Evolutionary conservation across 2,797 vertebrate genomes (phyloP), one percentile per base, ranked within the genome.

Genomic region (Syngnathus rostellatus): DNA sequence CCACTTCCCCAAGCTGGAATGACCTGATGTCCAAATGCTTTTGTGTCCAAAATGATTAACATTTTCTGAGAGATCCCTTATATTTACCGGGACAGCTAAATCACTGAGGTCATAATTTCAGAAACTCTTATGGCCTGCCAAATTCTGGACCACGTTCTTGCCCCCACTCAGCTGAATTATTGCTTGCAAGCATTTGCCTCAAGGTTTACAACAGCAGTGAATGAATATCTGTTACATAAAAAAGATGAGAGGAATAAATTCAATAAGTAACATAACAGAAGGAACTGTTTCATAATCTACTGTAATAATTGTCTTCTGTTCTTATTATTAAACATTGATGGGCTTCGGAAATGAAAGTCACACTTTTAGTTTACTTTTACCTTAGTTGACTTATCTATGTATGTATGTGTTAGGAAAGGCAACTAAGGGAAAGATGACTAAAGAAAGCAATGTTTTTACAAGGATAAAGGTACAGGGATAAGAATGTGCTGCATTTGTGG

Each of bases 51-150:
- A 43, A 58, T 58, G 55, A 58, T 54, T 11, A 60, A 41, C 17
- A 9, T 58, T 65, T 75, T 72, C 43, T 68, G 69, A 63, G 66
- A 64, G 77, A 67, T 77, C 68, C 37, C 43, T 43, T 5, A 68
- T 41, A 55, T 61, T 45, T 43, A 68, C 25, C 64, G 61, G 70
- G 75, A 70, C 64, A 50, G 73, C 66, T 45, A 75, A 76, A 80
- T 82, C 75, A 81, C 31, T 16, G 6, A 58, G 83, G 61, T 66
- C 66, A 79, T 86, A 80, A 83, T 81, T 83, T 81, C 80, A 79
- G 79, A 74, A 75, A 65, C 72, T 75, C 50, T 61, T 51, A 8
- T 9, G 17, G 71, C 61, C 74, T 83, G 82, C 77, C 80, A 86
- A 79, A 77, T 77, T 65, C 72, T 68, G 72, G 79, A 76, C 59